These are phyloP conservation scores for Sus cebifrons DNA, from an alignment of 2,797 vertebrate species.

Conservation along the genomic window DNA sequence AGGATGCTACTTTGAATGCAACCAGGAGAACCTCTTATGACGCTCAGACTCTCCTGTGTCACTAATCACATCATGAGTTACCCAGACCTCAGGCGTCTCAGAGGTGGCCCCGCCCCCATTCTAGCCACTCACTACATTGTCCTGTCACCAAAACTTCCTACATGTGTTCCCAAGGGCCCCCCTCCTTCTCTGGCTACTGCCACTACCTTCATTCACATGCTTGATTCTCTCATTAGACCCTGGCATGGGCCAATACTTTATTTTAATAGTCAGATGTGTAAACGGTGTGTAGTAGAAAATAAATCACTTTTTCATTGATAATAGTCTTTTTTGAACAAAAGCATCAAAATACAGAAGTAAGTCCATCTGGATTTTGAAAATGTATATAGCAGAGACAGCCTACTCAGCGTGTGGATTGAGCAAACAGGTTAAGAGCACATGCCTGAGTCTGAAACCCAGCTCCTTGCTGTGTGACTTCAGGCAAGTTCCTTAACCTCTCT, in stretches of 20 bases:
- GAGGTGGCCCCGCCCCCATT: neutral
- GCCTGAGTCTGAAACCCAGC: neutral
- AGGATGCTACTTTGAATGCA: neutral
- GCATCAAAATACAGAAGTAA: neutral
- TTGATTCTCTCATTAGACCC: neutral
- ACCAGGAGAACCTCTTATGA: neutral
- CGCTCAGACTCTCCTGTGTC: neutral
- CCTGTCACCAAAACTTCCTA: neutral
- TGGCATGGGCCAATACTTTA: neutral
- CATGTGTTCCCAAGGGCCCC: neutral
- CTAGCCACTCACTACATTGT: accelerated
- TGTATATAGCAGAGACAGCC: neutral
- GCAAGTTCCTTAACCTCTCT: neutral
- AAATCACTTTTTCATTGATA: neutral
- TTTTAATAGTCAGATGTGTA: neutral
- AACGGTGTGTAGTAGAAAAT: neutral
- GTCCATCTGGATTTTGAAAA: neutral
- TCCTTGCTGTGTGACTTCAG: neutral
- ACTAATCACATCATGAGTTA: neutral
- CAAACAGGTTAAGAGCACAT: accelerated
- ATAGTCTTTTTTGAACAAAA: neutral
- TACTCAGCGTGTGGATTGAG: accelerated
- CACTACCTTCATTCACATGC: neutral
- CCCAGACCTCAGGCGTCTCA: neutral
- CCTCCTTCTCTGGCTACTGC: neutral